Conservation (phyloP, 2,888 invertebrate genomes). For the Apocheima hispidaria region DNA sequence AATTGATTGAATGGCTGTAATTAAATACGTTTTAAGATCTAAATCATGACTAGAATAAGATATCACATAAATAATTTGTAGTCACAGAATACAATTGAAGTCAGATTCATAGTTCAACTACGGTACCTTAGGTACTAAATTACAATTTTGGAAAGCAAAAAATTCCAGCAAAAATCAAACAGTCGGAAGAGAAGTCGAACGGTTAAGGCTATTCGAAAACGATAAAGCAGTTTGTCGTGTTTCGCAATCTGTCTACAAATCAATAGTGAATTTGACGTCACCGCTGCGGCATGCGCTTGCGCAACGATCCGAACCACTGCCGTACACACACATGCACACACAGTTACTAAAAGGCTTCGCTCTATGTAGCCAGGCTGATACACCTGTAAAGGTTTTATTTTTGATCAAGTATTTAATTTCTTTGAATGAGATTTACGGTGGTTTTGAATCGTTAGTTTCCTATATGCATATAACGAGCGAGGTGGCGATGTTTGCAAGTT, state of each 20-base stretch:
- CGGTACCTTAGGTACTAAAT: neutral
- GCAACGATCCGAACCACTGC: slow-evolving; percentile 30
- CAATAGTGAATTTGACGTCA: slow-evolving; percentile 38
- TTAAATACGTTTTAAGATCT: too few species aligned
- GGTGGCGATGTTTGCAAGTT: too few species aligned
- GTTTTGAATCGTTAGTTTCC: too few species aligned
- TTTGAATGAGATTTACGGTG: too few species aligned
- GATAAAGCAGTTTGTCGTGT: slow-evolving; percentile 18
- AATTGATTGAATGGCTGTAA: too few species aligned
- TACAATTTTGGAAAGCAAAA: neutral
- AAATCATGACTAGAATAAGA: too few species aligned
- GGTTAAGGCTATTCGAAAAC: slow-evolving; percentile 13
- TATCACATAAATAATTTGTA: too few species aligned
- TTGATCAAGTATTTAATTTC: too few species aligned
- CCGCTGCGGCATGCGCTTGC: slow-evolving; percentile 46
- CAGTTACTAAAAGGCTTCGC: neutral
- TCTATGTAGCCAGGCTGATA: neutral
- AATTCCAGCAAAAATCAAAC: slow-evolving; percentile 1
- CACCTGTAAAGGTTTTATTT: neutral
- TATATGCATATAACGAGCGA: too few species aligned
- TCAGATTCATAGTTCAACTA: too few species aligned
- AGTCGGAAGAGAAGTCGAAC: slow-evolving; percentile 8
- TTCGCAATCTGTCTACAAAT: slow-evolving; percentile 21
- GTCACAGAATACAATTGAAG: too few species aligned
- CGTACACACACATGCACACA: too few species aligned